These are phyloP conservation scores for Listronotus bonariensis DNA, from an alignment of 1,140 invertebrate species.

Conservation along the genomic window DNA sequence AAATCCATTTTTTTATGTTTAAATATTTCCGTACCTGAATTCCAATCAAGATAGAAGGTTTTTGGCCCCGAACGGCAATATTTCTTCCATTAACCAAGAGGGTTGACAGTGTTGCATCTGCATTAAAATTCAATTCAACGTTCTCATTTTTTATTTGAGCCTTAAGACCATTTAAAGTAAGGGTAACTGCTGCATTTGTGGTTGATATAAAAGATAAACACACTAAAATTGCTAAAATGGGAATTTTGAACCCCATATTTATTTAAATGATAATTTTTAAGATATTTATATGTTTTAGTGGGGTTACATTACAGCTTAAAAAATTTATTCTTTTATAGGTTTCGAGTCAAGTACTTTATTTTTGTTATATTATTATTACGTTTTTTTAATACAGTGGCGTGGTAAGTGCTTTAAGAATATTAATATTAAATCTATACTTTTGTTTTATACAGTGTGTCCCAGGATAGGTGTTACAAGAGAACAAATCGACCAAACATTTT, in stretches of 20 bases:
- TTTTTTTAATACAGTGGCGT: no score
- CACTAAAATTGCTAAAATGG: not conserved
- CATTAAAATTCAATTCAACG: conserved; percentile 2
- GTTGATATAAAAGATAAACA: not conserved
- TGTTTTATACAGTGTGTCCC: no score
- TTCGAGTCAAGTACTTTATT: no score
- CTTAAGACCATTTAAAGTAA: not conserved
- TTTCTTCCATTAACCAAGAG: not conserved
- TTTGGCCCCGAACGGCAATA: not conserved
- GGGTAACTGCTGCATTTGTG: not conserved
- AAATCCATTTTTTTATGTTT: not conserved
- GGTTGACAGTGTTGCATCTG: not conserved
- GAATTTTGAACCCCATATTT: not conserved
- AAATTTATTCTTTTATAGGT: no score
- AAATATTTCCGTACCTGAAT: not conserved
- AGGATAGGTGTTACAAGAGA: no score
- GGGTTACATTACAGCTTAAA: no score
- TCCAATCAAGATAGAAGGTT: conserved; percentile 9
- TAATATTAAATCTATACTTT: no score
- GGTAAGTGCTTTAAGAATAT: no score
- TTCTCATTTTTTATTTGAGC: not conserved
- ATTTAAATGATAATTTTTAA: no score
- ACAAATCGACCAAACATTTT: no score
- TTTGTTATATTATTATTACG: no score
- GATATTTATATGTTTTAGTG: no score